Base-by-base conservation (phyloP, 2,888 invertebrate species). In the Hypena proboscidalis region DNA sequence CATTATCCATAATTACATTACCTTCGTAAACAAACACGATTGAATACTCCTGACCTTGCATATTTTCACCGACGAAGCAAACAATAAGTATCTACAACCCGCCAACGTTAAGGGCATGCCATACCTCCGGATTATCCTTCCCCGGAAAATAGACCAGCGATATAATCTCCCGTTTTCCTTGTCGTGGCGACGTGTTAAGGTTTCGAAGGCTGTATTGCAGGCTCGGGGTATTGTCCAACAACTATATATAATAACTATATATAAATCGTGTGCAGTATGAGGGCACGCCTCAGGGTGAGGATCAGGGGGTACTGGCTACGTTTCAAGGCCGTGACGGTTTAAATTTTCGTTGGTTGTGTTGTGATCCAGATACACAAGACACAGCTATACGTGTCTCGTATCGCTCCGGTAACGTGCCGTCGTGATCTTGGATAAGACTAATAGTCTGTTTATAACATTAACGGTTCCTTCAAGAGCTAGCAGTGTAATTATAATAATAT, bases 271-370 rank as follows among this genome's bases (percentile, higher is more conserved):
- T 23, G 35, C 25, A 19, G 15, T 10, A 9, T 4, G 20, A n/a
- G 20, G 8, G 35, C 13, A 11, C 42, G n/a, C 32, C 21, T 17
- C 4, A 19, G 5, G 30, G 21, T 33, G n/a, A 9, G 26, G 21
- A 23, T 31, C 23, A 33, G 26, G 31, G 23, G 36, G 9, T 50
- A 45, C 60, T 63, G 65, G 66, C 60, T 34, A 29, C 13, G 36
- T 9, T 44, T 66, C 62, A 66, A 65, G 67, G 58, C 47, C 54
- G 44, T 50, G 63, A 58, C 63, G 58, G 43, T 51, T 55, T 55
- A 54, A 57, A 54, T 41, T 25, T 36, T 20, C 34, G 27, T 26
- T 34, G 38, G 40, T 47, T 51, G 49, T 43, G 49, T 46, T 27
- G 38, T 48, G 53, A 32, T 37, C 59, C 42, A 56, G 41, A 56